phyloP scores from a whole-genome alignment of 1,140 invertebrate genomes.

The Akabosia matsudoensis region DNA sequence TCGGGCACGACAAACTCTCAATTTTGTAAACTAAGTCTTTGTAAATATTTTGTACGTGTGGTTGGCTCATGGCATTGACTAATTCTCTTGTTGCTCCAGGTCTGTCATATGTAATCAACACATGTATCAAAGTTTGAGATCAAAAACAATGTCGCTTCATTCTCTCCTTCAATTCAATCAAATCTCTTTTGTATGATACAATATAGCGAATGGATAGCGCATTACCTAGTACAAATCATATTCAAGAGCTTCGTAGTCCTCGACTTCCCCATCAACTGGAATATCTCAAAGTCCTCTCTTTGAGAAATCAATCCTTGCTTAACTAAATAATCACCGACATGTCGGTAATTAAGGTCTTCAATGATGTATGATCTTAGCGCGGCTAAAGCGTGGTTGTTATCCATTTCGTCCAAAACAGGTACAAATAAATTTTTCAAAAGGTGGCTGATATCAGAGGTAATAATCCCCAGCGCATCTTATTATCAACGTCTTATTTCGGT shows the following conservation, averaged over 20 bases:
- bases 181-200: neutral
- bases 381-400: neutral
- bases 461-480: too few species aligned
- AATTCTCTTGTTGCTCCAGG: slow-evolving; percentile 27
- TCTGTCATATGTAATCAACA: slow-evolving; percentile 6
- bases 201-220: neutral
- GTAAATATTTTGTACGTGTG: slow-evolving; percentile 3
- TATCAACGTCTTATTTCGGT: too few species aligned
- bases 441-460: too few species aligned
- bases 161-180: too few species aligned
- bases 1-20: slow-evolving; percentile 2
- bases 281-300: slow-evolving; percentile 27
- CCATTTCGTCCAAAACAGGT: too few species aligned
- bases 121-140: neutral
- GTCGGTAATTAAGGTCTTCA: slow-evolving; percentile 30
- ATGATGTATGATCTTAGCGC: slow-evolving; percentile 26
- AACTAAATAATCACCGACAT: slow-evolving; percentile 26
- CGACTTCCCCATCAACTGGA: slow-evolving; percentile 27
- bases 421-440: too few species aligned
- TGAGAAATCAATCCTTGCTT: slow-evolving; percentile 29
- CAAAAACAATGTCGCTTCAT: too few species aligned
- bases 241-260: slow-evolving; percentile 23
- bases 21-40: slow-evolving; percentile 36
- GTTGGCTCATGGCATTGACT: slow-evolving; percentile 28
- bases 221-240: slow-evolving; percentile 23